Conservation (phyloP, 35 echinoderm and acorn worm genomes). For the Nesometra sesokonis region DNA sequence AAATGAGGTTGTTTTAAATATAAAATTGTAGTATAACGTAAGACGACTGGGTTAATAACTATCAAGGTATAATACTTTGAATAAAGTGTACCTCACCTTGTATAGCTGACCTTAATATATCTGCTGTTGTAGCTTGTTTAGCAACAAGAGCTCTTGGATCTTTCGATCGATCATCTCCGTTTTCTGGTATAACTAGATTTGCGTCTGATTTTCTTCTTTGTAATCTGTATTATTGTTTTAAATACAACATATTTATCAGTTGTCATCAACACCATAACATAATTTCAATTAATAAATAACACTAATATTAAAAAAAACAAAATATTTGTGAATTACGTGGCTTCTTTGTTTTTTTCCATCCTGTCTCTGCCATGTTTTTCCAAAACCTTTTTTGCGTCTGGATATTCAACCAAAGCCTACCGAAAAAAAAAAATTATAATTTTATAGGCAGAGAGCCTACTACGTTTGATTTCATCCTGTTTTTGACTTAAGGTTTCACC, state of each 20-base stretch:
- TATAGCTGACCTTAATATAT: background rate
- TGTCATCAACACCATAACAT: too few relatives aligned
- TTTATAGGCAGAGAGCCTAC: too few relatives aligned
- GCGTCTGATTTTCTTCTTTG: background rate
- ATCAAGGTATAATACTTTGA: too few relatives aligned
- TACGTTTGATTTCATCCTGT: too few relatives aligned
- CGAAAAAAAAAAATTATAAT: background rate
- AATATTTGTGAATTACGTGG: too few relatives aligned
- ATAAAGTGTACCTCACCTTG: background rate
- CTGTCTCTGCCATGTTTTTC: slow-evolving; percentile 89
- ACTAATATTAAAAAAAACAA: too few relatives aligned
- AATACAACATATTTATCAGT: too few relatives aligned
- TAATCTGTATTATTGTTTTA: background rate
- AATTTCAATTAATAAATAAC: too few relatives aligned
- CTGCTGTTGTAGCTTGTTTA: background rate
- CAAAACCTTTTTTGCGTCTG: slow-evolving; percentile 89
- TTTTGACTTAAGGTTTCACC: too few relatives aligned
- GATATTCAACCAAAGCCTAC: slow-evolving; percentile 89
- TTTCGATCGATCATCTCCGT: background rate
- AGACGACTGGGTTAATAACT: too few relatives aligned
- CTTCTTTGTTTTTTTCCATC: slow-evolving; percentile 93
- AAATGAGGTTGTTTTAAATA: too few relatives aligned
- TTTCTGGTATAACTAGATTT: background rate
- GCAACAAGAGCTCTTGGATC: background rate
- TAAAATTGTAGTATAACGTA: too few relatives aligned